Evolutionary conservation across 2,888 invertebrate species (phyloP).

Genomic region (Acronicta leporina): DNA sequence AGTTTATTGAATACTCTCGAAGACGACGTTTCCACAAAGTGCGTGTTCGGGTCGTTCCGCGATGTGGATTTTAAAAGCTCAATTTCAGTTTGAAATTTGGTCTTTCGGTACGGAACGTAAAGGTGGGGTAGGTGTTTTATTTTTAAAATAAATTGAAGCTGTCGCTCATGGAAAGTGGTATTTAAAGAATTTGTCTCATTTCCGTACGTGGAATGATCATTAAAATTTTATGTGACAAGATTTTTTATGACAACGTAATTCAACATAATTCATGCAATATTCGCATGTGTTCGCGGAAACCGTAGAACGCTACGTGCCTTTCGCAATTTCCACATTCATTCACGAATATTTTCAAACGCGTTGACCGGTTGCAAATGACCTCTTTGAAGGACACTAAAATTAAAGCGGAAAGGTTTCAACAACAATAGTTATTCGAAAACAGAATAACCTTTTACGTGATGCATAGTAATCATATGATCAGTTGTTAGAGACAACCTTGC

Average conservation of each 20-base stretch:
- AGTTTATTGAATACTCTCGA: slow-evolving; percentile 48
- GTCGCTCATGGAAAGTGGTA: not conserved
- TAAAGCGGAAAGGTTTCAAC: not conserved
- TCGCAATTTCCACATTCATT: slow-evolving; percentile 26
- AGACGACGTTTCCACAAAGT: slow-evolving; percentile 24
- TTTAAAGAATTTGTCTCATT: not conserved
- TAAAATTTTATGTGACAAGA: not conserved
- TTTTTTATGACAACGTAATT: not conserved
- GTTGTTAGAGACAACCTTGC: slow-evolving; percentile 19
- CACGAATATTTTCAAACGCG: slow-evolving; percentile 15
- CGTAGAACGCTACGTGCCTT: slow-evolving; percentile 7
- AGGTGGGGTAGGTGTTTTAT: not conserved
- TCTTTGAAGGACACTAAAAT: slow-evolving; percentile 10
- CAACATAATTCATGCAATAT: slow-evolving; percentile 8
- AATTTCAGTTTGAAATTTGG: slow-evolving; percentile 20
- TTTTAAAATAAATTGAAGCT: slow-evolving; percentile 2
- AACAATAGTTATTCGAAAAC: not conserved
- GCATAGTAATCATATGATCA: slow-evolving; percentile 5
- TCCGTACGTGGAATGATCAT: slow-evolving; percentile 1
- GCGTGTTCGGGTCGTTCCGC: slow-evolving; percentile 9
- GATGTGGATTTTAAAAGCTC: slow-evolving; percentile 23
- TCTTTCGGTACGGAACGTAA: slow-evolving; percentile 2
- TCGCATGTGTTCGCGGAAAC: slow-evolving; percentile 18
- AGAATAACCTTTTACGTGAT: slow-evolving; percentile 11
- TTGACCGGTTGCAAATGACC: slow-evolving; percentile 6